A percentile compares a stretch with the other conserved stretches of the same genome.
Evolutionary conservation across 2,113 vertebrate species (phyloP).

Genomic region (Coptodon rendalli): DNA sequence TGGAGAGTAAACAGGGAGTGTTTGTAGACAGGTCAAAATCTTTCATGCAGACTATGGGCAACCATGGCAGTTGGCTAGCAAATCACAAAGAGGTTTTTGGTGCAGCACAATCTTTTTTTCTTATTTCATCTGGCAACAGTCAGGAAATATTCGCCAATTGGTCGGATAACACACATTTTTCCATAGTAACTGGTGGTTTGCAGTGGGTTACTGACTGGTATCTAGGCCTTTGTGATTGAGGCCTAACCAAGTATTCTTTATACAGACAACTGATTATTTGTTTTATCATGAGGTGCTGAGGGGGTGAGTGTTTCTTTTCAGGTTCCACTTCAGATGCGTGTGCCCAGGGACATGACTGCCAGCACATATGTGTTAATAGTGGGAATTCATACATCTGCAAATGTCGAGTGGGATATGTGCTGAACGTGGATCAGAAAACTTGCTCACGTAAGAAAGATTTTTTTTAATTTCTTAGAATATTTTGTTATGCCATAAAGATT

Average conservation of each 20-base stretch:
- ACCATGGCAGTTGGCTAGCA: not conserved
- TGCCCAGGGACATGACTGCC: slow-evolving; percentile 61
- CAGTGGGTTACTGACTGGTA: not conserved
- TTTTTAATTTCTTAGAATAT: not conserved
- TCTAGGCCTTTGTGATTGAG: not conserved
- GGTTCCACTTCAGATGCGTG: slow-evolving; percentile 46
- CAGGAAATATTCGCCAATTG: not conserved
- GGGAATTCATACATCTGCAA: slow-evolving; percentile 53
- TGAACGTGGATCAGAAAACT: slow-evolving; percentile 70
- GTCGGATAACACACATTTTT: rapidly evolving
- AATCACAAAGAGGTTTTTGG: not conserved
- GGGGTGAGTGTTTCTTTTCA: not conserved
- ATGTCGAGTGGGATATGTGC: slow-evolving; percentile 66
- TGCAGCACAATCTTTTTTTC: not conserved
- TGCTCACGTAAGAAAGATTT: slow-evolving; percentile 63
- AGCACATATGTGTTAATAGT: slow-evolving; percentile 68
- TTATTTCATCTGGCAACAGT: not conserved
- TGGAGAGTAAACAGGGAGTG: not conserved
- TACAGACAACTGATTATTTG: not conserved
- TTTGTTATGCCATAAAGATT: not conserved
- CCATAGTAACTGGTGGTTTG: not conserved
- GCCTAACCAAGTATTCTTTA: not conserved
- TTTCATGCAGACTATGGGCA: not conserved
- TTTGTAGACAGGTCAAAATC: not conserved
- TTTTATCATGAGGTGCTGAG: not conserved